Conservation (phyloP, 1,140 invertebrate genomes). For the Helicoverpa armigera region DNA sequence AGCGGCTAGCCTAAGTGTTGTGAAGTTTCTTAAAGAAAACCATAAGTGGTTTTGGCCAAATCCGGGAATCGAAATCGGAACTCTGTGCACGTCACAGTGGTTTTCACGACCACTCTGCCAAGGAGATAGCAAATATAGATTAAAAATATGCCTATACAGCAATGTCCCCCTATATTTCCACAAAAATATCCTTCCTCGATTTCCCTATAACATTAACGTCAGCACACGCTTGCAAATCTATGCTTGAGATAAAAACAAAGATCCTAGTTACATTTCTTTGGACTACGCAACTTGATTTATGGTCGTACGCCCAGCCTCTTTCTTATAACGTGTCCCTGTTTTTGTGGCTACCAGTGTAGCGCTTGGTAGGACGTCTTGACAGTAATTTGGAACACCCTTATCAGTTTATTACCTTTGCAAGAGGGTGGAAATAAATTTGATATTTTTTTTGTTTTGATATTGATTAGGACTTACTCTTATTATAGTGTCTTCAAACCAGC, state of each 20-base stretch:
- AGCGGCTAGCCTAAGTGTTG: no score
- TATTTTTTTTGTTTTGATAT: neutral
- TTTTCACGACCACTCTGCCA: no score
- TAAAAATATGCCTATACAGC: no score
- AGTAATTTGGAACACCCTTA: slow-evolving; percentile 11
- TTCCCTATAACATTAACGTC: neutral
- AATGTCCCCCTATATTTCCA: no score
- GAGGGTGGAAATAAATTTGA: neutral
- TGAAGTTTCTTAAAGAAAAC: no score
- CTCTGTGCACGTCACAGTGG: no score
- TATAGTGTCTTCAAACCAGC: no score
- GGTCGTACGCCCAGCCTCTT: slow-evolving; percentile 19
- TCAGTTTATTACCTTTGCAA: slow-evolving; percentile 15
- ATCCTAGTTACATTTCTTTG: neutral
- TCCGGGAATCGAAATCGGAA: no score
- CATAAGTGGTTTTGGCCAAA: no score
- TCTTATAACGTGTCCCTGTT: slow-evolving; percentile 19
- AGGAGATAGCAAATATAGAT: no score
- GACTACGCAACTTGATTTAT: slow-evolving; percentile 32
- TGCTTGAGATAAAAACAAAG: slow-evolving; percentile 1
- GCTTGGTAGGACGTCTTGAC: neutral
- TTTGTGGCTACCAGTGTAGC: neutral
- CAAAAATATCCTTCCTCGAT: neutral
- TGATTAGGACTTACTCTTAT: no score
- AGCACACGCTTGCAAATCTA: neutral